phyloP scores from a whole-genome alignment of 1,140 invertebrate species.

The Goniozus legneri region DNA sequence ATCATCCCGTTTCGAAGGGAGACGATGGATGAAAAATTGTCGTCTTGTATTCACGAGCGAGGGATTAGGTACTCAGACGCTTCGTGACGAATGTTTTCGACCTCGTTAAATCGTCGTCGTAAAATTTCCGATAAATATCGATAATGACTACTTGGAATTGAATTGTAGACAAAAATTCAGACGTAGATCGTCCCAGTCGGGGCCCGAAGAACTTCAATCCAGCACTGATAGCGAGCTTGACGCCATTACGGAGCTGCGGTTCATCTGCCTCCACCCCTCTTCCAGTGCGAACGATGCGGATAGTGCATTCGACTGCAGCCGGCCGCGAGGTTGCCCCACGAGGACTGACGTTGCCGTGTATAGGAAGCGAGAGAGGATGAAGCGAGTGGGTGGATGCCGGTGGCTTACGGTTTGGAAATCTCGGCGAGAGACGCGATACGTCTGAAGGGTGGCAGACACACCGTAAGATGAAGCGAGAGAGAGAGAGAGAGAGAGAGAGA shows the following conservation, averaged over 20 bases:
- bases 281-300: slow-evolving; percentile 25
- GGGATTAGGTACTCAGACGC: slow-evolving; percentile 25
- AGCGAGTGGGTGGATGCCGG: slow-evolving; percentile 29
- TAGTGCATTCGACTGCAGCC: slow-evolving; percentile 36
- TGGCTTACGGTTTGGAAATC: slow-evolving; percentile 34
- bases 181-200: no score
- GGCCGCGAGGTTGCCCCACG: slow-evolving; percentile 24
- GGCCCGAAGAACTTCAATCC: no score
- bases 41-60: slow-evolving; percentile 46
- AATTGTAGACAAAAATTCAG: no score
- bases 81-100: background rate
- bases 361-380: slow-evolving; percentile 28
- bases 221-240: no score
- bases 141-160: no score
- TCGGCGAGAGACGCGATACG: slow-evolving; percentile 35
- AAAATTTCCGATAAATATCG: no score
- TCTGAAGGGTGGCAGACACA: slow-evolving; percentile 28
- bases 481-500: slow-evolving; percentile 10
- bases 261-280: slow-evolving; percentile 28
- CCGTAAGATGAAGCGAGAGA: slow-evolving; percentile 11
- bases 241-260: slow-evolving; percentile 17
- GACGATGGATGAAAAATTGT: slow-evolving; percentile 48
- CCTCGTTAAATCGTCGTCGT: no score
- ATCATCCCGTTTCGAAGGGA: slow-evolving; percentile 8
- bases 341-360: no score